phyloP scores from a whole-genome alignment of 2,113 vertebrate species.

The Crocuta crocuta region DNA sequence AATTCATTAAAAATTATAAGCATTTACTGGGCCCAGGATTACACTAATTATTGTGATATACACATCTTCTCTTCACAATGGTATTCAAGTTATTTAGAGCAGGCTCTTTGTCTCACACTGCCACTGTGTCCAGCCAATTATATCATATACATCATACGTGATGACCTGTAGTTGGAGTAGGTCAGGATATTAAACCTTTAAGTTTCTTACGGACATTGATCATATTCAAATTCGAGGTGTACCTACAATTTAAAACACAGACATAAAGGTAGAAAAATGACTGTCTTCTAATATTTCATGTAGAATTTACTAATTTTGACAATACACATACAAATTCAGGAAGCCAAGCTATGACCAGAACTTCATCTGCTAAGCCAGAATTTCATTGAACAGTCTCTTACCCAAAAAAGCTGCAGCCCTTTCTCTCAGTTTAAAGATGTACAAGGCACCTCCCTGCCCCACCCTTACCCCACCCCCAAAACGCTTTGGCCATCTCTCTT shows the following conservation, averaged over 20 bases:
- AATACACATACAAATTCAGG: not conserved
- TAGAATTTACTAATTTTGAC: constrained; percentile 2
- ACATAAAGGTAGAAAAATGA: not conserved
- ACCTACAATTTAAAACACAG: not conserved
- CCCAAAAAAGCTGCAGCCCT: not conserved
- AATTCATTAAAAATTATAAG: not conserved
- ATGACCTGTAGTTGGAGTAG: not conserved
- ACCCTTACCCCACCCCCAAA: not conserved
- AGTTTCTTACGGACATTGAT: not conserved
- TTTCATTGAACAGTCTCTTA: not conserved
- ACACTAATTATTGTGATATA: not conserved
- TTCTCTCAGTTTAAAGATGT: not conserved
- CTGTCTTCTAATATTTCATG: not conserved
- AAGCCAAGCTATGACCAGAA: not conserved
- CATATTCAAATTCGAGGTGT: not conserved
- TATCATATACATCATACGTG: not conserved
- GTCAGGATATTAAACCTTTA: not conserved
- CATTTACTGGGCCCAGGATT: not conserved
- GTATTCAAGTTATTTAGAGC: not conserved
- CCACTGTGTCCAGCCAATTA: not conserved
- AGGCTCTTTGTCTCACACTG: not conserved
- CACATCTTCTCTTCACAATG: not conserved
- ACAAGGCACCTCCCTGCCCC: not conserved
- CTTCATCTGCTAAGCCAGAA: not conserved
- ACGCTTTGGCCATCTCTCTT: not conserved